Evolutionary conservation across 2,888 invertebrate genomes (phyloP).

Genomic region (Carpatolechia fugitivella): DNA sequence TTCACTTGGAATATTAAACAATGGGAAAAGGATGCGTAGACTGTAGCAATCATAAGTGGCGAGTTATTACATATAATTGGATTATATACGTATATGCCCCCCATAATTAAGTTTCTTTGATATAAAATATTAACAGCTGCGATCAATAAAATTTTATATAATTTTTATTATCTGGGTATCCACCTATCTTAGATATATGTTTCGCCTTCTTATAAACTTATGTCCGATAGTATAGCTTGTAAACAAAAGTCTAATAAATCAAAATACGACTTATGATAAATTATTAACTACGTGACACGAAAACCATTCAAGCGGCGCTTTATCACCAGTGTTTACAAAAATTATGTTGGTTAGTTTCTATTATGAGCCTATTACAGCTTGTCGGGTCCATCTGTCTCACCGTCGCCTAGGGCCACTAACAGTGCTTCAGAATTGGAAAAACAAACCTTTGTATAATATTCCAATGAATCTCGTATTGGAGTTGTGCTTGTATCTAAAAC

Average conservation of each 20-base stretch:
- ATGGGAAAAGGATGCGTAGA: constrained; percentile 27
- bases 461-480: constrained; percentile 58
- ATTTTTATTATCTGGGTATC: too few relatives aligned
- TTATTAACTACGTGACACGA: background rate
- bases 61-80: background rate
- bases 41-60: constrained; percentile 31
- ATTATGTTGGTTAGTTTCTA: constrained; percentile 27
- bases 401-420: constrained; percentile 48
- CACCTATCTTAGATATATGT: too few relatives aligned
- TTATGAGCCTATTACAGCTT: constrained; percentile 36
- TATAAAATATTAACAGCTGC: too few relatives aligned
- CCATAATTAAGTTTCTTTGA: too few relatives aligned
- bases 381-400: constrained; percentile 29
- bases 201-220: too few relatives aligned
- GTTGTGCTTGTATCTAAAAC: constrained; percentile 63
- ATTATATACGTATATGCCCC: too few relatives aligned
- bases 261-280: background rate
- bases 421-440: constrained; percentile 44
- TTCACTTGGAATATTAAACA: constrained; percentile 58
- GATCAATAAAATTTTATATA: too few relatives aligned
- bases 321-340: constrained; percentile 36
- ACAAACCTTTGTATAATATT: constrained; percentile 56
- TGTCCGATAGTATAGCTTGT: too few relatives aligned
- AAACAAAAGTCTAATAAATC: too few relatives aligned
- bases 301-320: constrained; percentile 16